Evolutionary conservation across 2,888 invertebrate species (phyloP).

Genomic region (Furcula furcula): DNA sequence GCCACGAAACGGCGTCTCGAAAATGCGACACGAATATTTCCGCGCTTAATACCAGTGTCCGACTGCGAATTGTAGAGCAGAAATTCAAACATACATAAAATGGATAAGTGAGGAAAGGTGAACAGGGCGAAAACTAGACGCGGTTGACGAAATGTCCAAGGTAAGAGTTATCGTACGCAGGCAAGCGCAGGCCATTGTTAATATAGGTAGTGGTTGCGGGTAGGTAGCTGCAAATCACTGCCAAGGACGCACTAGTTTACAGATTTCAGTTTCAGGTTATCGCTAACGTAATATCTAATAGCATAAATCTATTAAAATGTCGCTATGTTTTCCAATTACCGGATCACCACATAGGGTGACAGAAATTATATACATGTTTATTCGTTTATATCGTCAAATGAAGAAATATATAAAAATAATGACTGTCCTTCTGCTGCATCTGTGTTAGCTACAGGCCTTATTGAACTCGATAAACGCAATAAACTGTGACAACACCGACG

Average conservation of each 20-base stretch:
- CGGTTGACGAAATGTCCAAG: slow-evolving; percentile 70
- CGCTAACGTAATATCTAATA: too few relatives aligned
- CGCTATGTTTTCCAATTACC: too few relatives aligned
- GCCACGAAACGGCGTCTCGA: slow-evolving; percentile 61
- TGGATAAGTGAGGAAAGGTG: slow-evolving; percentile 52
- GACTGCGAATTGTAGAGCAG: slow-evolving; percentile 26
- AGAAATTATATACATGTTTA: too few relatives aligned
- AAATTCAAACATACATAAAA: slow-evolving; percentile 21
- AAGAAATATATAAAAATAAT: too few relatives aligned
- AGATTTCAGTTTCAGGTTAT: neutral
- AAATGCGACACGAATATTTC: slow-evolving; percentile 57
- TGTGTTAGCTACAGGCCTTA: too few relatives aligned
- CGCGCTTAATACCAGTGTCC: slow-evolving; percentile 47
- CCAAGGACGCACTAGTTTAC: slow-evolving; percentile 34
- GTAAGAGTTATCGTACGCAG: slow-evolving; percentile 47
- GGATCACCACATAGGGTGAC: too few relatives aligned
- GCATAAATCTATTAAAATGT: too few relatives aligned
- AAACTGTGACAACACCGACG: too few relatives aligned
- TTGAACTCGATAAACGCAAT: too few relatives aligned
- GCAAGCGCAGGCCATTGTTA: too few relatives aligned
- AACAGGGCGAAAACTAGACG: slow-evolving; percentile 35
- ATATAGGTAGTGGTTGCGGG: slow-evolving; percentile 37
- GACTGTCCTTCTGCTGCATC: too few relatives aligned
- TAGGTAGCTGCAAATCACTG: slow-evolving; percentile 56
- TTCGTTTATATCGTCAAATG: too few relatives aligned